Evolutionary conservation across 2,113 vertebrate species (phyloP), one percentile per base, ranked within the genome.

Genomic region (Mormoops blainvillei): DNA sequence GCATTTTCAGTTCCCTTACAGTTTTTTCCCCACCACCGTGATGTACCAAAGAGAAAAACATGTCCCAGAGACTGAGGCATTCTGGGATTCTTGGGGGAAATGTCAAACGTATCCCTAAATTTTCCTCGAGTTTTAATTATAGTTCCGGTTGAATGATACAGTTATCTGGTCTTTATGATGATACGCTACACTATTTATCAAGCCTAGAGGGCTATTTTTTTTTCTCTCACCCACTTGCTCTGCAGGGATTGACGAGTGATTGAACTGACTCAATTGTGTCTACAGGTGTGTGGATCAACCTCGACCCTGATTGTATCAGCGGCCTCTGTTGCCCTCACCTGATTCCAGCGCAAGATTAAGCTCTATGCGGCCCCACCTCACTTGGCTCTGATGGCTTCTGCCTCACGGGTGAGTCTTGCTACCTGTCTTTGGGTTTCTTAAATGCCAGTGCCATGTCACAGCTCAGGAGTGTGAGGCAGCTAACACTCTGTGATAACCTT

Each of bases 21-120:
- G 15, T 45, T 61, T 33, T 24, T 1, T 13, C 11, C 19, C 52
- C 65, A 38, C 43, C 67, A 54, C 52, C 38, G 70, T 41, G 18
- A 63, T 92, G 73, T 50, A 61, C 54, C 89, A 50, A 96, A 91
- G 52, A 85, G 24, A 89, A 43, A 78, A 95, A 93, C 26, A 5
- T 18, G 7, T 87, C 54, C 91, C 65, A 58, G 7, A 85, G 36
- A 71, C 65, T 22, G n/a, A 87, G 9, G 65, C 85, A 48, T 65
- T 96, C 78, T 73, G 67, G 7, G 48, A 77, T 82, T 93, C 58
- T 91, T 68, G 73, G 54, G 48, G 93, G 93, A 93, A 94, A 73
- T 74, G 83, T 38, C 16, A 33, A 50, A 13, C 10, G 93, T 82
- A 71, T 93, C 41, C 54, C 22, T 81, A 38, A 5, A 28, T 91